These are phyloP conservation scores for Anastatus disparis DNA, from an alignment of 1,140 invertebrate genomes.

Conservation along the genomic window DNA sequence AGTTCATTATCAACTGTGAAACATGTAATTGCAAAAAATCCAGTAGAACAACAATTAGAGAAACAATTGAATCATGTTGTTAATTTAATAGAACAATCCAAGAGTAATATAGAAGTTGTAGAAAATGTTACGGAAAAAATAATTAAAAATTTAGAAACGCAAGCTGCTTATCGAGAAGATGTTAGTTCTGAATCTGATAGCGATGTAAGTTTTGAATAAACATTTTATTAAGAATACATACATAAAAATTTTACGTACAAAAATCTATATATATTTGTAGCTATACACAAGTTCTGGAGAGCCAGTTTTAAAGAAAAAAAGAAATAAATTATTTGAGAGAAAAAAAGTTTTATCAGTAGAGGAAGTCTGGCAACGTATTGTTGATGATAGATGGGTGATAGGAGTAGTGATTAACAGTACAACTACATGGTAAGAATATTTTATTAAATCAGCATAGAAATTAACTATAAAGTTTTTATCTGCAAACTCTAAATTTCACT, in stretches of 20 bases:
- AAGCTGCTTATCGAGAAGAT: conserved; percentile 40
- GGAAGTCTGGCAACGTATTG: conserved; percentile 50
- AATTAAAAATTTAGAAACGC: conserved; percentile 45
- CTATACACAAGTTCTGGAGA: conserved; percentile 46
- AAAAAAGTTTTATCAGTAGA: conserved; percentile 38
- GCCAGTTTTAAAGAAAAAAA: conserved; percentile 48
- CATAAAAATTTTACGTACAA: too few species aligned
- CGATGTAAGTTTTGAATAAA: conserved; percentile 47
- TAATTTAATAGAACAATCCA: conserved; percentile 45
- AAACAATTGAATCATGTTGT: conserved; percentile 46
- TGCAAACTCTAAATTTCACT: conserved; percentile 35
- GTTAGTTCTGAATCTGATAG: conserved; percentile 47
- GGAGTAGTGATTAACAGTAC: conserved; percentile 51
- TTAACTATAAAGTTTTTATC: conserved; percentile 12
- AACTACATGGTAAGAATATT: conserved; percentile 53
- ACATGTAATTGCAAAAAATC: conserved; percentile 49
- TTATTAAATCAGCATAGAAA: conserved; percentile 38
- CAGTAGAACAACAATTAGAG: conserved; percentile 52
- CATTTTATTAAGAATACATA: conserved; percentile 23
- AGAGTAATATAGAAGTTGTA: conserved; percentile 45
- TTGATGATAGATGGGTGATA: conserved; percentile 58
- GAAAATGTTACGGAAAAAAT: conserved; percentile 36
- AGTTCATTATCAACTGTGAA: conserved; percentile 38
- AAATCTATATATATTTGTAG: conserved; percentile 43
- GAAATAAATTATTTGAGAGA: background rate